A percentile compares a stretch with the other conserved stretches of the same genome.
Evolutionary conservation across 1,140 invertebrate species (phyloP).

Genomic region (Sycophila sp.): DNA sequence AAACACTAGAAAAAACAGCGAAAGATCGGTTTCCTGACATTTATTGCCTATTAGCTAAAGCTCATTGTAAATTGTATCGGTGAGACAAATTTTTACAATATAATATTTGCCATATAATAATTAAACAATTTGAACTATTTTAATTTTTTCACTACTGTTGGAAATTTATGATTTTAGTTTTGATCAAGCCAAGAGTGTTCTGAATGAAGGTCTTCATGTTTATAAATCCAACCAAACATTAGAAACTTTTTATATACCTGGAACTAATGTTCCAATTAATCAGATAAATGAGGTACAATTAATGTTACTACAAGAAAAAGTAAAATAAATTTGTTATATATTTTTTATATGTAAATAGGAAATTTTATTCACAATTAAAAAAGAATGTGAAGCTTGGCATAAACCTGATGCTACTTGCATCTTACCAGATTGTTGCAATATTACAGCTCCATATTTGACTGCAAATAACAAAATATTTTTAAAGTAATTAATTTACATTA

Average conservation of each 20-base stretch:
- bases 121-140: background rate
- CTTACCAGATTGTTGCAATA: constrained; percentile 45
- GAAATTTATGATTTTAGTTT: constrained; percentile 42
- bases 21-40: constrained; percentile 41
- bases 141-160: background rate
- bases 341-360: constrained; percentile 28
- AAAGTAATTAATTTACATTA: constrained; percentile 38
- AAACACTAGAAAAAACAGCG: constrained; percentile 31
- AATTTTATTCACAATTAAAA: constrained; percentile 41
- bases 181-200: constrained; percentile 37
- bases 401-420: constrained; percentile 51
- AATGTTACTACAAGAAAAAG: constrained; percentile 26
- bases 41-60: constrained; percentile 43
- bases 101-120: too few relatives aligned
- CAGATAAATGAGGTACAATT: constrained; percentile 42
- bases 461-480: constrained; percentile 47
- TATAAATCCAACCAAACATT: constrained; percentile 35
- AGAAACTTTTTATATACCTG: constrained; percentile 43
- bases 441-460: constrained; percentile 31
- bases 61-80: constrained; percentile 49
- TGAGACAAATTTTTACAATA: too few relatives aligned
- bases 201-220: constrained; percentile 39
- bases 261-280: constrained; percentile 34
- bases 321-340: background rate
- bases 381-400: constrained; percentile 45